Percentiles rank a stretch among this genome's conserved stretches.
Conservation (phyloP, 2,888 invertebrate species). For the Tiliacea citrago region DNA sequence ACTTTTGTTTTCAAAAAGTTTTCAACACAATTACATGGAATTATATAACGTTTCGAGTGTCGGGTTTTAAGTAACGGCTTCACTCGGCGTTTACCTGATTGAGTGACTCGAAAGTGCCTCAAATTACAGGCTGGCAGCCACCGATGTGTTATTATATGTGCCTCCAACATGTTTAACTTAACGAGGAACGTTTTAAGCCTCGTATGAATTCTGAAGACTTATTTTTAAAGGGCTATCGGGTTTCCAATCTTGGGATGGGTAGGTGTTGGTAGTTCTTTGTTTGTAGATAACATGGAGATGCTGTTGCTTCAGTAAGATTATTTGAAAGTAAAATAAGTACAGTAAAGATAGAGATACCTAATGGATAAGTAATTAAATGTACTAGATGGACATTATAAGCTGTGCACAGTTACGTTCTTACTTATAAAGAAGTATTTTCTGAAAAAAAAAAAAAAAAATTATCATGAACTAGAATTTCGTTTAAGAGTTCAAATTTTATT, state of each 20-base stretch:
- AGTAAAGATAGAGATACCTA: neutral
- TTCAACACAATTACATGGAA: constrained; percentile 63
- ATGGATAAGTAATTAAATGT: neutral
- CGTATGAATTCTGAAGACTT: constrained; percentile 62
- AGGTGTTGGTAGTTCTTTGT: constrained; percentile 25
- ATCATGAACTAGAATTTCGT: neutral
- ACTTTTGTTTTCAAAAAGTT: constrained; percentile 67
- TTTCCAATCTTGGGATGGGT: constrained; percentile 41
- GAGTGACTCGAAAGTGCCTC: constrained; percentile 76
- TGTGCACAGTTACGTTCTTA: neutral
- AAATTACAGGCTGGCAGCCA: constrained; percentile 72
- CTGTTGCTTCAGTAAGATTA: neutral
- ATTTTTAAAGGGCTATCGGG: constrained; percentile 54
- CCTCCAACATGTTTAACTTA: constrained; percentile 67
- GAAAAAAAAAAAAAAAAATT: too few relatives aligned
- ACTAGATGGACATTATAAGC: too few relatives aligned
- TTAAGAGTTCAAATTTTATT: neutral
- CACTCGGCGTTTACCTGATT: constrained; percentile 74
- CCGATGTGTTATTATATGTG: constrained; percentile 68
- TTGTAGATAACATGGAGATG: neutral
- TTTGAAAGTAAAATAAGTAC: neutral
- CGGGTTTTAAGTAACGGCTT: constrained; percentile 63
- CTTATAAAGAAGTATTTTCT: neutral
- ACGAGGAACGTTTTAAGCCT: constrained; percentile 63
- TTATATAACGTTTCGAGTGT: constrained; percentile 64